Base-by-base conservation (phyloP, 2,888 invertebrate species). In the Diarsia brunnea region DNA sequence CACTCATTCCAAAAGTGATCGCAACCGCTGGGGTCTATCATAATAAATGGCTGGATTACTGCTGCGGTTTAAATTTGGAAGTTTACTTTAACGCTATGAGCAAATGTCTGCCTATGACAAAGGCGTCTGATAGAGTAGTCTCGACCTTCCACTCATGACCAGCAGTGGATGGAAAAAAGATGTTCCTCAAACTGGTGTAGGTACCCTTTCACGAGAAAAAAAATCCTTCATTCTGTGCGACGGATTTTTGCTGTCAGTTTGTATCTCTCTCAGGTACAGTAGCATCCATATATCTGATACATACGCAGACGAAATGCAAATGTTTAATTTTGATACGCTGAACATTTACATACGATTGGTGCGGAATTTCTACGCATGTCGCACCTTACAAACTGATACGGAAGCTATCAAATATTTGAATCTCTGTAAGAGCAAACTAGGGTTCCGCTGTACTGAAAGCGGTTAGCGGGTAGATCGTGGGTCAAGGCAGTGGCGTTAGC, bases 341-440 rank as follows among this genome's bases (percentile, higher is more conserved):
- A 63, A 63, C 61, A 24, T 45, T 38, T 19, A 14, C 10, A 10
- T 70, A 47, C 12, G 7, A 73, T 58, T 38, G 11, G 24, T 16
- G 38, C 21, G 38, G 24, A 43, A 49, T 73, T 73, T 60, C 1
- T n/a, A 73, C 58, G 73, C n/a, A 60, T 38, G 31, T 73, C 73
- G 2, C 73, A 73, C 58, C 58, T 73, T n/a, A 73, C 38, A 5
- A n/a, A 19, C 58, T 73, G 73, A 49, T 73, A 49, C 47, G 73
- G 73, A 60, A 73, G 73, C 43, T 60, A n/a, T 27, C 38, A 73
- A 73, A 49, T 43, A 73, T 73, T 73, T 73, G 27, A 27, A 73
- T 43, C 27, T 19, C 12, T 38, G 16, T 60, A 27, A 49, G 27
- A 7, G 38, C 24, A 72, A 49, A 24, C 7, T 43, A 21, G n/a